Evolutionary conservation across 2,797 vertebrate species (phyloP), one percentile per base, ranked within the genome.

Genomic region (Cephalopachus bancanus): DNA sequence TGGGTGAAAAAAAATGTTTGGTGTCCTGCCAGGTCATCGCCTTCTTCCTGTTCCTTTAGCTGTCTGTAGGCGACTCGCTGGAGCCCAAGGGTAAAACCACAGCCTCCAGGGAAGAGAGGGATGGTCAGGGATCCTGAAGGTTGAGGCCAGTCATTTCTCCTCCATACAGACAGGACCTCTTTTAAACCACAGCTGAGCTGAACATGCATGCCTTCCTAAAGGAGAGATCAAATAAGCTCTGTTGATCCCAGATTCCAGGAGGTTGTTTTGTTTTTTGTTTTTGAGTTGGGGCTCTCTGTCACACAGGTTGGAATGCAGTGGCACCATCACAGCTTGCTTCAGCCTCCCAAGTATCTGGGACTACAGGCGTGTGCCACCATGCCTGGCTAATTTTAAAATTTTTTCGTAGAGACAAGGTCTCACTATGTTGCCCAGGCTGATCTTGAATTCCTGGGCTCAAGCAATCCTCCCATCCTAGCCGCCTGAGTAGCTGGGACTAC

Each of bases 41-140:
- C 98, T 98, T 97, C 83, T 96, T 74, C 53, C 96, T 97, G 97
- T 98, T 98, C 97, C 97, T 98, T 97, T 76, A 96, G 96, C 97
- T 95, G 96, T 98, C 97, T 98, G 94, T 89, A 96, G 65, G 97
- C 91, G 86, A 95, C 97, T 96, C 94, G 92, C 90, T 95, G 96
- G 94, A 95, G 90, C 95, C 96, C 97, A 75, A 60, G 89, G 76
- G 44, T 75, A 80, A 94, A 97, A 94, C 93, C 96, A 81, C 95
- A 96, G 95, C 67, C 37, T 94, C 76, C 51, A 65, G 26, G 75
- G 30, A 92, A 91, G 92, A 62, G 33, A 91, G 51, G n/a, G 62
- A 87, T 65, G 92, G 81, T 71, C 11, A 71, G 85, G 67, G 62
- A 91, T 71, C 69, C 65, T 81, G 57, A 64, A 67, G 75, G 55